Conservation (phyloP, 1,140 invertebrate genomes). For the Rhopalosiphum maidis region DNA sequence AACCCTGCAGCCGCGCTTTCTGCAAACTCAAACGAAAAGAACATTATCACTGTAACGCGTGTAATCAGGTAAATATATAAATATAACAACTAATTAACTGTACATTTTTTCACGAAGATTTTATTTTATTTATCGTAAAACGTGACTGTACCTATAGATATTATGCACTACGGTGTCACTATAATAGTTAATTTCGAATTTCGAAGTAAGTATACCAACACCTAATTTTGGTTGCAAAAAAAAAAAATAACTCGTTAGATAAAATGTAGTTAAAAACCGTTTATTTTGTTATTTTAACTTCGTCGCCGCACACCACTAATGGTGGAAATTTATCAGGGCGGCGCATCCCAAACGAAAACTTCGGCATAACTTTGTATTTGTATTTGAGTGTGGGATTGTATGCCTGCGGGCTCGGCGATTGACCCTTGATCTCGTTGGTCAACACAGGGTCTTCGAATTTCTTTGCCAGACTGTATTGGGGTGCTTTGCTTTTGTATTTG, state of each 20-base stretch:
- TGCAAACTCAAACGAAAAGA: slow-evolving; percentile 85
- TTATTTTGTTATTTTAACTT: not conserved
- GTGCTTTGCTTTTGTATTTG: not conserved
- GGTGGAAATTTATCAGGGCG: slow-evolving; percentile 40
- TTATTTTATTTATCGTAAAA: not conserved
- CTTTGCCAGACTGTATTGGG: not conserved
- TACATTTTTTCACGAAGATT: not conserved
- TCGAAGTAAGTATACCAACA: too few species aligned
- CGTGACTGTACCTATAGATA: not conserved
- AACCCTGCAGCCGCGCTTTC: slow-evolving; percentile 80
- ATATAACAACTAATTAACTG: not conserved
- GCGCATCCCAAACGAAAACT: slow-evolving; percentile 35
- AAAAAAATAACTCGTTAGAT: too few species aligned
- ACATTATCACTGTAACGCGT: slow-evolving; percentile 87
- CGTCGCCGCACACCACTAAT: not conserved
- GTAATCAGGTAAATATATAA: slow-evolving; percentile 72
- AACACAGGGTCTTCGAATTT: slow-evolving; percentile 1
- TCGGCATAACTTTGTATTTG: slow-evolving; percentile 17
- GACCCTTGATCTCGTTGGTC: not conserved
- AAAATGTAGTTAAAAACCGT: not conserved
- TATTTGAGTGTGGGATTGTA: not conserved
- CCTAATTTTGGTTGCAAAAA: too few species aligned
- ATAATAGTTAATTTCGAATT: too few species aligned
- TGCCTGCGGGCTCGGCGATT: not conserved
- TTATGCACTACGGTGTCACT: not conserved